These are phyloP conservation scores for Sebastolobus altivelis DNA, from an alignment of 2,797 vertebrate species.

Conservation along the genomic window DNA sequence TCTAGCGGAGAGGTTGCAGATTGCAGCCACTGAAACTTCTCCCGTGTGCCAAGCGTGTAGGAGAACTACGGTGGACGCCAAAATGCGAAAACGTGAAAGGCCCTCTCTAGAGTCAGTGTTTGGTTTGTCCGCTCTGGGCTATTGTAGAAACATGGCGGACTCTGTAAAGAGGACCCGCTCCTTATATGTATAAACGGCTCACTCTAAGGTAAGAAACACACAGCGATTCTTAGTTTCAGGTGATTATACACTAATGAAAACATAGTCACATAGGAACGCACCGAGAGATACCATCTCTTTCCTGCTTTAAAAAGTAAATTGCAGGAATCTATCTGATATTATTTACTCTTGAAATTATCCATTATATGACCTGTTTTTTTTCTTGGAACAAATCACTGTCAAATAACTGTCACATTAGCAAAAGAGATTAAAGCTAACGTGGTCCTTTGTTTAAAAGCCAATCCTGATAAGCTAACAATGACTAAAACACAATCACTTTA, in stretches of 20 bases:
- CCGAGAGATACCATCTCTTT: neutral
- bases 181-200: neutral
- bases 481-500: slow-evolving; percentile 21
- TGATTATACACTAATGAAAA: neutral
- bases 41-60: neutral
- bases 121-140: neutral
- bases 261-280: neutral
- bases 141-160: neutral
- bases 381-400: neutral
- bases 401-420: slow-evolving; percentile 14
- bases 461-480: slow-evolving; percentile 6
- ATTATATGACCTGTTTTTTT: slow-evolving; percentile 1
- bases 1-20: neutral
- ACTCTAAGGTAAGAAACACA: neutral
- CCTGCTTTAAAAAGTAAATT: neutral
- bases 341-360: neutral
- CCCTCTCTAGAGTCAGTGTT: neutral
- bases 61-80: neutral
- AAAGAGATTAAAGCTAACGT: slow-evolving; percentile 30
- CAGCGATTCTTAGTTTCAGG: neutral
- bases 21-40: neutral
- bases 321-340: neutral
- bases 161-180: neutral
- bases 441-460: slow-evolving; percentile 15
- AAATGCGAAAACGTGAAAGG: neutral